Evolutionary conservation across 2,113 vertebrate genomes (phyloP), one percentile per base, ranked within the genome.

Genomic region (Dascyllus trimaculatus): DNA sequence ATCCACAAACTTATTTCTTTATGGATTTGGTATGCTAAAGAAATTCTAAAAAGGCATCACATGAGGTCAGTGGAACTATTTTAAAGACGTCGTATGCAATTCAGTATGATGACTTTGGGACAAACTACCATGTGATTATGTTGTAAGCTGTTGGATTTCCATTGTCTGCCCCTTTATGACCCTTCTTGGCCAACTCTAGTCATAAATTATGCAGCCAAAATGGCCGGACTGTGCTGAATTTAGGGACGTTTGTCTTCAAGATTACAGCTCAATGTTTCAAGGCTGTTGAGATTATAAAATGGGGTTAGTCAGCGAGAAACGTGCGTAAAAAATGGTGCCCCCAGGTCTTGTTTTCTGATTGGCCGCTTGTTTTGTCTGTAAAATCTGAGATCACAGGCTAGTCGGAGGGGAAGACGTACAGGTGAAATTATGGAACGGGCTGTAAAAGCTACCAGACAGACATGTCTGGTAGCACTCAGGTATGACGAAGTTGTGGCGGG

Each of bases 391-490:
- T 84, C 59, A 75, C 38, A 75, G 15, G 48, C 53, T 0, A 22
- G 46, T 43, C 11, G 9, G n/a, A n/a, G 5, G 59, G 35, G 32
- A 49, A 17, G 56, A 74, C 72, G 76, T 85, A 61, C 66, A 76
- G 64, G 64, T 72, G 64, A 70, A 76, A 65, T 53, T 70, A 32
- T 58, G 65, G 62, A 62, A 63, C 26, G 5, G 70, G 49, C 53
- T 49, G 63, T 60, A 67, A 75, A 87, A 75, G 38, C 25, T 78
- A 45, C 43, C 75, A 88, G 85, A 88, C 87, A 92, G 89, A 91
- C 80, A 87, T 92, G 90, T 93, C 93, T 90, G 74, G 79, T 53
- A 83, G 89, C 88, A 72, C 81, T 92, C 91, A 90, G 82, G 91
- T 89, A 88, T 92, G 89, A 92, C 85, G 48, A 13, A 40, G 56